Evolutionary conservation across 2,113 vertebrate species (phyloP).

Genomic region (Butorides virescens): DNA sequence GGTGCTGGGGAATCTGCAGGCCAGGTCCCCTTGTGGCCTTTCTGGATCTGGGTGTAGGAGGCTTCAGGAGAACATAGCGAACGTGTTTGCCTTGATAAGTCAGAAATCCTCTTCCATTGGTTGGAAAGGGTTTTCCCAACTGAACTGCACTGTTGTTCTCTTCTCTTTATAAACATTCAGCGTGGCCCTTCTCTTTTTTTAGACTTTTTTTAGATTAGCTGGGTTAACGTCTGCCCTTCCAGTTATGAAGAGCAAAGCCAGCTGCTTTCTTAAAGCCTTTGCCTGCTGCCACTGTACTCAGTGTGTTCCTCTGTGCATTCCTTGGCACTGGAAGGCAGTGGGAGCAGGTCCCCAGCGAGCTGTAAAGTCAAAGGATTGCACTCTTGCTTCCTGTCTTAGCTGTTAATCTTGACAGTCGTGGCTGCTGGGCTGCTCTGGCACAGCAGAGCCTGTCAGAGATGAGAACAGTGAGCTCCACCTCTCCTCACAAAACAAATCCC

Average conservation of each 20-base stretch:
- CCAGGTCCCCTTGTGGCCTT: background rate
- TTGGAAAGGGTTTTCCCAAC: background rate
- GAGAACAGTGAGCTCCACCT: background rate
- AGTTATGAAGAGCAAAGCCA: background rate
- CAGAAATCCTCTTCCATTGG: background rate
- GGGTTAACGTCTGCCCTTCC: background rate
- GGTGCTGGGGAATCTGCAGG: background rate
- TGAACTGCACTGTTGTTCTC: background rate
- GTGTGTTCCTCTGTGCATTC: background rate
- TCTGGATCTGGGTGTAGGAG: background rate
- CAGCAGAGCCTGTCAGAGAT: background rate
- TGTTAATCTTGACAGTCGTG: background rate
- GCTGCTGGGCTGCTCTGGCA: background rate
- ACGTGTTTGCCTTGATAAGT: background rate
- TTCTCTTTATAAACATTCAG: background rate
- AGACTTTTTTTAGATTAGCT: background rate
- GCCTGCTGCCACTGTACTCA: accelerated
- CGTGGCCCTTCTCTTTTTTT: background rate
- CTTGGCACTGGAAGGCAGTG: background rate
- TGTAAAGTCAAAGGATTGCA: background rate
- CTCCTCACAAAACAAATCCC: background rate
- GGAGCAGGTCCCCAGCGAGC: background rate
- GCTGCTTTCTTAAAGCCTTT: background rate
- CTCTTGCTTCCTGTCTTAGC: background rate
- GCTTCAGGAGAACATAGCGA: background rate